Conservation (phyloP, 1,140 invertebrate genomes). For the Trichonephila clavata region DNA sequence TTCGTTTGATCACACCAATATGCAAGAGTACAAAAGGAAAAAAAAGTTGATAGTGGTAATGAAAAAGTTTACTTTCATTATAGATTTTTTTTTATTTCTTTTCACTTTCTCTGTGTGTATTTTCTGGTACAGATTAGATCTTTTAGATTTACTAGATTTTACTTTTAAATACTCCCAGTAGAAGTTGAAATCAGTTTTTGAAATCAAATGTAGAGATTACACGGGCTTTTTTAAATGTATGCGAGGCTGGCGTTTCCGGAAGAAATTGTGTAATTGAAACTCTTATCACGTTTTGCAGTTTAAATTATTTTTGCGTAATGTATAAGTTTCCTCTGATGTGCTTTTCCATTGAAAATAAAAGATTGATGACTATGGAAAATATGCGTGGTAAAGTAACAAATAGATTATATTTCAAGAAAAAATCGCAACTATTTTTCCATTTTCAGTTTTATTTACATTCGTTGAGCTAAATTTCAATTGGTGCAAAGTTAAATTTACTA, state of each 20-base stretch:
- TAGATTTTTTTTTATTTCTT: not conserved
- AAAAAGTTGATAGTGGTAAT: not conserved
- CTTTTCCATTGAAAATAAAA: not conserved
- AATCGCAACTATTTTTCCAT: too few relatives aligned
- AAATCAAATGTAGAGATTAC: not conserved
- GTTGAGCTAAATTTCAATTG: too few relatives aligned
- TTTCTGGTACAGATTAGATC: not conserved
- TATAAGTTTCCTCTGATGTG: not conserved
- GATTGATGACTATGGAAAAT: not conserved
- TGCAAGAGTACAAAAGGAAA: not conserved
- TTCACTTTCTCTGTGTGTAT: not conserved
- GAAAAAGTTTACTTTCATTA: conserved; percentile 1
- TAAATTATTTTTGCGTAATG: not conserved
- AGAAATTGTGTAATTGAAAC: not conserved
- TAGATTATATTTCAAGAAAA: not conserved
- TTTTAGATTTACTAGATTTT: not conserved
- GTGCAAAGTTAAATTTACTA: too few relatives aligned
- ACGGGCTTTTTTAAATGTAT: not conserved
- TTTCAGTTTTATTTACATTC: too few relatives aligned
- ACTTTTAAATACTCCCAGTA: conserved; percentile 7
- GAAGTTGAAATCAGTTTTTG: not conserved
- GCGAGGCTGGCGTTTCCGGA: not conserved
- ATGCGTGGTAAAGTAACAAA: not conserved
- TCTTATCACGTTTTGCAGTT: not conserved
- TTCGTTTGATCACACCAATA: not conserved